Base-by-base conservation (phyloP, 1,140 invertebrate genomes). In the Magallana gigas region DNA sequence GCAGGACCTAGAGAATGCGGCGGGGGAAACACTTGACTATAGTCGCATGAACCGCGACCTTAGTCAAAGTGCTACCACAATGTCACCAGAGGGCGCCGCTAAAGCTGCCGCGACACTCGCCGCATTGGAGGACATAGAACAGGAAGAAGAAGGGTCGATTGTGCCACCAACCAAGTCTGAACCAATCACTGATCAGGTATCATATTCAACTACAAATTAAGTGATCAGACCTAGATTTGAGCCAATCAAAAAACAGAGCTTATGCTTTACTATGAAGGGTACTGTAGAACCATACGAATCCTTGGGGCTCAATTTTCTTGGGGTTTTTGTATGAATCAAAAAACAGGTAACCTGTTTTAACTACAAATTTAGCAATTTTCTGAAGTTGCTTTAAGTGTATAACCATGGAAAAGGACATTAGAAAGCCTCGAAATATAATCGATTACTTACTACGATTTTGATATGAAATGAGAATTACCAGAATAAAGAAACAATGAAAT, bases 1-100 rank as follows among this genome's bases (percentile, higher is more conserved):
- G 58, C 18, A 94, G 93, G 91, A 93, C 83, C 81, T 94, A 8
- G 93, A 93, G 89, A 90, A 92, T 81, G 89, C 90, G n/a, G 87
- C 91, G 57, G 91, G 91, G 0, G 68, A 29, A 12, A 92, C 93
- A 7, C 80, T 94, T 71, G 93, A 94, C 88, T 94, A 93, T 85
- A 90, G 91, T 8, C 87, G 88, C 58, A 87, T 93, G 58, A 93
- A 94, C 64, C 90, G 91, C 16, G 93, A 94, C 9, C 90, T 94
- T n/a, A 93, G 92, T 90, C 89, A 90, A 64, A 92, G 92, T 84
- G 93, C 86, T 14, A 91, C 91, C 11, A 92, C 90, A 8, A 86
- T 92, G 85, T 92, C 92, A 82, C 90, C 91, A 64, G 91, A 91
- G 83, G 91, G 91, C 8, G 91, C 91, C 57, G 90, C 90, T 29